Conservation (phyloP, 2,888 invertebrate species). For the Tetragnatha montana region DNA sequence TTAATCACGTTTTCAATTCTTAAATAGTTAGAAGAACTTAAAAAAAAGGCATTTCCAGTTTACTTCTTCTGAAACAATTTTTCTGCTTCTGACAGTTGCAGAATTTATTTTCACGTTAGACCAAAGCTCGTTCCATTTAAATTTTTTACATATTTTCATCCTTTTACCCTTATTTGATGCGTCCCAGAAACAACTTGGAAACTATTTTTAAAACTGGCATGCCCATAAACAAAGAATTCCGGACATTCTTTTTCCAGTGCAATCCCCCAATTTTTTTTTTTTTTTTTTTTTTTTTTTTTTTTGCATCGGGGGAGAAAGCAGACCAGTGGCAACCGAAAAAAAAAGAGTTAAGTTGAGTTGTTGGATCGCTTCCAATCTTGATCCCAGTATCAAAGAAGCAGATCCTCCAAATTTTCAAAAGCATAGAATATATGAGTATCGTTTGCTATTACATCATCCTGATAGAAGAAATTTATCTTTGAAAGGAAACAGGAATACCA, state of each 20-base stretch:
- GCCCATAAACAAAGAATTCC: slow-evolving; percentile 46
- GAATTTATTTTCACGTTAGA: slow-evolving; percentile 42
- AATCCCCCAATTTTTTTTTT: not conserved
- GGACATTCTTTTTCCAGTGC: slow-evolving; percentile 31
- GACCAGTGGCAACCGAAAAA: not conserved
- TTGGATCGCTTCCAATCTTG: slow-evolving; percentile 38
- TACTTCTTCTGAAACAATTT: slow-evolving; percentile 10
- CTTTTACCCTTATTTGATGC: slow-evolving; percentile 32
- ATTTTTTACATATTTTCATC: slow-evolving; percentile 16
- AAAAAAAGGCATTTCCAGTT: slow-evolving; percentile 1
- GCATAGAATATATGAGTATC: slow-evolving; percentile 1
- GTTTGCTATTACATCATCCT: slow-evolving; percentile 5
- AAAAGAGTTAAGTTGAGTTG: slow-evolving; percentile 45
- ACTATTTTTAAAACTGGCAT: slow-evolving; percentile 39
- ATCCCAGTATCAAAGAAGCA: slow-evolving; percentile 34
- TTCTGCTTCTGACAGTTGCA: slow-evolving; percentile 37
- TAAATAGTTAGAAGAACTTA: not conserved
- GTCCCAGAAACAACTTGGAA: not conserved
- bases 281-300: no score
- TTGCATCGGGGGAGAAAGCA: slow-evolving; percentile 10
- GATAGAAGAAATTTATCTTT: slow-evolving; percentile 2
- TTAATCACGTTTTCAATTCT: not conserved
- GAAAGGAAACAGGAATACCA: not conserved
- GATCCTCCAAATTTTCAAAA: slow-evolving; percentile 25
- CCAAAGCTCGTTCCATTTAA: slow-evolving; percentile 22